Percentiles rank a stretch among this genome's conserved stretches.
Conservation (phyloP, 1,140 invertebrate genomes). For the Teleopsis dalmanni region DNA sequence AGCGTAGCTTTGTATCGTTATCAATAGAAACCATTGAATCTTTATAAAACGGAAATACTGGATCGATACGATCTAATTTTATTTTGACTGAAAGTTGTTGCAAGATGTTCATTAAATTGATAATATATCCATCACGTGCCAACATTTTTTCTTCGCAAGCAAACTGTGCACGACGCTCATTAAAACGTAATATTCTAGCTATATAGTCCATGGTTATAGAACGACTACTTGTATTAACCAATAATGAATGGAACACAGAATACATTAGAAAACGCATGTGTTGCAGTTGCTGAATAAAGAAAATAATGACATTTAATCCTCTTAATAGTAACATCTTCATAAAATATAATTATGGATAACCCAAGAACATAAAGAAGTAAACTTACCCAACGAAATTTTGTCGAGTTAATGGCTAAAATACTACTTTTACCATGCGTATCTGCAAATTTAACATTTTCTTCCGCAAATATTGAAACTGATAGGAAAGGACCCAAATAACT, state of each 20-base stretch:
- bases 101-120: conserved; percentile 85
- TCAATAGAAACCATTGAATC: conserved; percentile 66
- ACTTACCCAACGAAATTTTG: conserved; percentile 34
- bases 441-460: conserved; percentile 79
- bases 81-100: conserved; percentile 82
- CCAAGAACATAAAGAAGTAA: no score
- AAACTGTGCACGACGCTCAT: conserved; percentile 83
- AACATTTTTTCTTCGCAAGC: conserved; percentile 77
- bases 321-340: no score
- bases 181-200: conserved; percentile 63
- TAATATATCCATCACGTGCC: conserved; percentile 88
- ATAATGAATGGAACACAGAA: conserved; percentile 73
- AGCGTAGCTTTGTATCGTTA: conserved; percentile 79
- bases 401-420: conserved; percentile 42
- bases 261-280: conserved; percentile 64
- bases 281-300: conserved; percentile 53
- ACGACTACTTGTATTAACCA: conserved; percentile 69
- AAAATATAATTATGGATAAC: no score
- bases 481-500: conserved; percentile 87
- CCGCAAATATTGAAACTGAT: conserved; percentile 81
- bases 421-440: conserved; percentile 48
- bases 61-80: conserved; percentile 76
- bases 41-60: conserved; percentile 79
- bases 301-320: conserved; percentile 15
- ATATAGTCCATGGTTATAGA: conserved; percentile 73